phyloP scores from a whole-genome alignment of 1,140 invertebrate genomes.

The Eupristina koningsbergeri region DNA sequence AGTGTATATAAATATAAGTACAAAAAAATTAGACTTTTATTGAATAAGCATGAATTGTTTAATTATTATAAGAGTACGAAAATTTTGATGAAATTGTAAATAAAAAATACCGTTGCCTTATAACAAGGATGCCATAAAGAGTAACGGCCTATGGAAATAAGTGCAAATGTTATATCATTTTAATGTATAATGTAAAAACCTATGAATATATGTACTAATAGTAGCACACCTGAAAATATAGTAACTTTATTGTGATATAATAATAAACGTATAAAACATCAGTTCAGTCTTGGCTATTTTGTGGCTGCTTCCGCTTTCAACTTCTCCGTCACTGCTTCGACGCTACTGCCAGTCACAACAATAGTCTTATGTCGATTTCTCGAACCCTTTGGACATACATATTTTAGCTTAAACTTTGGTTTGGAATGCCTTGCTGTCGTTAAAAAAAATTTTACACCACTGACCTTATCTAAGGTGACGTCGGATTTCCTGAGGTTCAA shows the following conservation, averaged over 20 bases:
- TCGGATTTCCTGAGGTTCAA: constrained; percentile 81
- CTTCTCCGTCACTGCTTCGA: constrained; percentile 66
- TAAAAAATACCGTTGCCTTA: constrained; percentile 21
- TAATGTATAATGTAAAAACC: not conserved
- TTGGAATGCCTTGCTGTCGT: not conserved
- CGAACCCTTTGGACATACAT: constrained; percentile 66
- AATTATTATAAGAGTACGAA: not conserved
- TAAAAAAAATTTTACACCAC: constrained; percentile 47
- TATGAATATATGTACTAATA: not conserved
- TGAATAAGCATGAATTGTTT: not conserved
- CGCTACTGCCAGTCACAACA: constrained; percentile 64
- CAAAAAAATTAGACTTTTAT: not conserved
- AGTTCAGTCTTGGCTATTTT: constrained; percentile 9
- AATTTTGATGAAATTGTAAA: constrained; percentile 40
- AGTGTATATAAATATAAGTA: constrained; percentile 14
- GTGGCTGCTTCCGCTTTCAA: constrained; percentile 64
- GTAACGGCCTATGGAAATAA: constrained; percentile 21
- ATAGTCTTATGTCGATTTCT: constrained; percentile 73
- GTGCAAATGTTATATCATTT: constrained; percentile 10
- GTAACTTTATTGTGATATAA: constrained; percentile 46
- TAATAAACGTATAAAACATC: constrained; percentile 34
- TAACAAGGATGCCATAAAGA: constrained; percentile 45
- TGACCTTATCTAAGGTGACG: constrained; percentile 79
- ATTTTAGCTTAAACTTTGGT: not conserved
- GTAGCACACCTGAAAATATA: constrained; percentile 9